These are phyloP conservation scores for Tenthredo distinguenda DNA, from an alignment of 2,888 invertebrate species.

Conservation along the genomic window DNA sequence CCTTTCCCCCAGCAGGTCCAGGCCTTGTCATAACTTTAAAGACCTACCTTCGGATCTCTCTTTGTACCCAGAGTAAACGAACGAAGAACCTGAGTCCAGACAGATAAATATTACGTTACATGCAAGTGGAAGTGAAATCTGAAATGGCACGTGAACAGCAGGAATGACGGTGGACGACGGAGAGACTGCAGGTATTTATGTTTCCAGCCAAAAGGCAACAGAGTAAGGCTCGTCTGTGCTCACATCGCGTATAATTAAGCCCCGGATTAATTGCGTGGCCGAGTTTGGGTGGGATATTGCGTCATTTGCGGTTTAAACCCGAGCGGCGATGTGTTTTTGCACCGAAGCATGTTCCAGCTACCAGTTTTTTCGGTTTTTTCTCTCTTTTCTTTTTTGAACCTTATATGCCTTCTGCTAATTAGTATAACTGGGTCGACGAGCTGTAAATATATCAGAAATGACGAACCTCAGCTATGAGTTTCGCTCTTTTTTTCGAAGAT, in stretches of 20 bases:
- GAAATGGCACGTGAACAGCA: constrained; percentile 43
- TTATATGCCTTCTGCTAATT: not conserved
- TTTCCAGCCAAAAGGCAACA: constrained; percentile 38
- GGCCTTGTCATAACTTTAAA: constrained; percentile 42
- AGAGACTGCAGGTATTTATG: constrained; percentile 29
- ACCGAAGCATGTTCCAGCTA: not conserved
- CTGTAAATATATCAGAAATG: constrained; percentile 4
- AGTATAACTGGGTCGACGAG: constrained; percentile 15
- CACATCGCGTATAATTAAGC: constrained; percentile 46
- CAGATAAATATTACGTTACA: constrained; percentile 48
- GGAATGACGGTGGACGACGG: not conserved
- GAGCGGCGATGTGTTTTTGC: constrained; percentile 3
- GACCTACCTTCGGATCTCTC: constrained; percentile 14
- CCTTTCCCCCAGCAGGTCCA: not conserved
- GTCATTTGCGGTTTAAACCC: constrained; percentile 36
- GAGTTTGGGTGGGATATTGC: constrained; percentile 38
- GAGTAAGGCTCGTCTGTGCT: constrained; percentile 12
- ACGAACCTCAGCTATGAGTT: not conserved
- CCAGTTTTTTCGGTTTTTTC: constrained; percentile 14
- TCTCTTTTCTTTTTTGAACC: not conserved
- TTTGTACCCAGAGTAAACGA: not conserved
- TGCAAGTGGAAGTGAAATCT: constrained; percentile 49
- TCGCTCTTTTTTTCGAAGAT: not conserved
- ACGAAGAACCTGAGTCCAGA: constrained; percentile 33
- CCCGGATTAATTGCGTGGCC: constrained; percentile 45